Base-by-base conservation (phyloP, 2,888 invertebrate species). In the Campopleginae sp. region DNA sequence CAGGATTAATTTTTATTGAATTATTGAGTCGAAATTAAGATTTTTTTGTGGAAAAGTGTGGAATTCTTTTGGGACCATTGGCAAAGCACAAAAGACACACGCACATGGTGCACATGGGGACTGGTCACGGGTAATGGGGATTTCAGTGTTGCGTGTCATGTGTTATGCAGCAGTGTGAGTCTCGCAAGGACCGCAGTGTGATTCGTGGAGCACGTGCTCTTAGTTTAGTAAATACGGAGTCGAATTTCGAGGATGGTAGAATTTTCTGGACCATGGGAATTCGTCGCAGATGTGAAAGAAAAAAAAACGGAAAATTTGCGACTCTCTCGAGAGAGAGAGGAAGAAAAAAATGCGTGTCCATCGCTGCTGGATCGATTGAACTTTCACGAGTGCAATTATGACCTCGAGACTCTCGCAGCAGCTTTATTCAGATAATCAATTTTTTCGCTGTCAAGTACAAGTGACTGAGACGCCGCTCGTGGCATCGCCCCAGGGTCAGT, bases 401-500 rank as follows among this genome's bases (percentile, higher is more conserved):
- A 79, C 85, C 81, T 74, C 81, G 44, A 44, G 75, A 27, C 42
- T 33, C 42, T n/a, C 48, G 17, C 33, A 17, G n/a, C 42, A 46
- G 33, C 66, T 46, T 27, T 78, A 31, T 44, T 77, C 44, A 38
- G 70, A 68, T 78, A 58, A 81, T 85, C 61, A 78, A 51, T 68
- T 74, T 78, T 79, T 80, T 72, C 75, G 72, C 72, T 51, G 79
- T 74, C 79, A 72, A 72, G 82, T 61, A 38, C 80, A 71, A 44
- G 38, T 63, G 46, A 58, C 48, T 46, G 61, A 65, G 31, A 80
- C 63, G 54, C 23, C 51, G 27, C 65, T 46, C 17, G 70, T 44
- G 51, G 27, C 68, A n/a, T 42, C 31, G 31, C 48, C 80, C 61
- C 80, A 74, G 82, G 85, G 85, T 82, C 80, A 80, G 51, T 82